A percentile compares a stretch with the other conserved stretches of the same genome.
Evolutionary conservation across 2,113 vertebrate species (phyloP).

Genomic region (Heteronetta atricapilla): DNA sequence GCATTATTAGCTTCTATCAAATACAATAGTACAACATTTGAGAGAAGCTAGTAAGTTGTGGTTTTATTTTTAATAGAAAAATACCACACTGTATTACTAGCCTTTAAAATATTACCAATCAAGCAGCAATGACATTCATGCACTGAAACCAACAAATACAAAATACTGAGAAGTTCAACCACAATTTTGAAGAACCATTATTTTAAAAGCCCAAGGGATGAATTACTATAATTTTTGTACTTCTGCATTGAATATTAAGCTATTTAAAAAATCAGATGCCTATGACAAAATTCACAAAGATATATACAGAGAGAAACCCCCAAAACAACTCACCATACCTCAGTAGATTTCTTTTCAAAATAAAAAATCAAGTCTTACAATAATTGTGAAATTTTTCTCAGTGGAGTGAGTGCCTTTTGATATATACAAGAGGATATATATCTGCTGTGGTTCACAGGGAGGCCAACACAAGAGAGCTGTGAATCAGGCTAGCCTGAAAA

Average conservation of each 20-base stretch:
- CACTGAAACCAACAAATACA: neutral
- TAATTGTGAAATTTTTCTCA: neutral
- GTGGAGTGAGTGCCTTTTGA: neutral
- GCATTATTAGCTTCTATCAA: neutral
- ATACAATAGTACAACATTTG: neutral
- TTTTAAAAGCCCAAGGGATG: neutral
- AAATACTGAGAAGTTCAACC: neutral
- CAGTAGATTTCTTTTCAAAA: neutral
- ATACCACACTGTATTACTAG: neutral
- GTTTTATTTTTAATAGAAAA: neutral
- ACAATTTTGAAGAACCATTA: neutral
- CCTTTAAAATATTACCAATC: neutral
- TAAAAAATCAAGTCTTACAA: neutral
- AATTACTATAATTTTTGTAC: neutral
- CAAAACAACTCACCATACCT: neutral
- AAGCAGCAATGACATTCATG: neutral
- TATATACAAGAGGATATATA: neutral
- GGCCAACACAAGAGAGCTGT: neutral
- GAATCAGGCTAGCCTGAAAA: neutral
- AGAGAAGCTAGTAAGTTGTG: neutral
- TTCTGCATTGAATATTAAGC: neutral
- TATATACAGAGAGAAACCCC: neutral
- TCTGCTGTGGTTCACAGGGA: neutral
- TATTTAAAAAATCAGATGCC: neutral
- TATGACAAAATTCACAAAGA: neutral